Conservation (phyloP, 2,113 vertebrate species). For the Nipponia nippon region DNA sequence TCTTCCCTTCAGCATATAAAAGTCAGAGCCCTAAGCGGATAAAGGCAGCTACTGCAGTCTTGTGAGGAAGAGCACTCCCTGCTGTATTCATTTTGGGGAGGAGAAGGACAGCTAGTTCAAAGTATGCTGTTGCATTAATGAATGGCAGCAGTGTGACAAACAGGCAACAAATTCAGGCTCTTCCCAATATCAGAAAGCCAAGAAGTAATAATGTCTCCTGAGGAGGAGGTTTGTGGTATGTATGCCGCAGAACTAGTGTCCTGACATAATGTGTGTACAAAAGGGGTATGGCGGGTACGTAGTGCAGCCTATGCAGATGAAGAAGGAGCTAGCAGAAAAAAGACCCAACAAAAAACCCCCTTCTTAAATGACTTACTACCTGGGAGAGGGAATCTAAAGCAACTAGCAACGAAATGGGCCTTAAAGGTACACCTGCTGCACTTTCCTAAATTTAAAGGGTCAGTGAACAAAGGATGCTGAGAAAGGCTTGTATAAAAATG, state of each 20-base stretch:
- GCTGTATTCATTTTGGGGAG: background rate
- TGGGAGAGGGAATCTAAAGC: background rate
- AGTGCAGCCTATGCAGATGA: background rate
- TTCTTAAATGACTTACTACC: background rate
- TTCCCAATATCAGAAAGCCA: background rate
- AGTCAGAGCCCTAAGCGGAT: background rate
- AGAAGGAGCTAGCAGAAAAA: background rate
- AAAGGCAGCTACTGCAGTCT: background rate
- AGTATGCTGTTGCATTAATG: background rate
- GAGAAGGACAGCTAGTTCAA: background rate
- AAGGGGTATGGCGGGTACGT: background rate
- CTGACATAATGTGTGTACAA: background rate
- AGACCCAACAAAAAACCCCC: background rate
- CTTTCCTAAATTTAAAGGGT: background rate
- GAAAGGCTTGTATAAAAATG: background rate
- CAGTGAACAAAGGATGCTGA: background rate
- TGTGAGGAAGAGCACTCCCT: background rate
- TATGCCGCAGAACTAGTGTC: background rate
- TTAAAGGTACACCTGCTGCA: background rate
- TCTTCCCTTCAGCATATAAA: fast-evolving
- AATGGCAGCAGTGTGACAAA: background rate
- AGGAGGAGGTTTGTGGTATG: background rate
- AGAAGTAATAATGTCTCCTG: background rate
- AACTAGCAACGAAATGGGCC: background rate
- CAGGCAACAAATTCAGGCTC: background rate